Evolutionary conservation across 2,888 invertebrate species (phyloP).

Genomic region (Lathronympha strigana): DNA sequence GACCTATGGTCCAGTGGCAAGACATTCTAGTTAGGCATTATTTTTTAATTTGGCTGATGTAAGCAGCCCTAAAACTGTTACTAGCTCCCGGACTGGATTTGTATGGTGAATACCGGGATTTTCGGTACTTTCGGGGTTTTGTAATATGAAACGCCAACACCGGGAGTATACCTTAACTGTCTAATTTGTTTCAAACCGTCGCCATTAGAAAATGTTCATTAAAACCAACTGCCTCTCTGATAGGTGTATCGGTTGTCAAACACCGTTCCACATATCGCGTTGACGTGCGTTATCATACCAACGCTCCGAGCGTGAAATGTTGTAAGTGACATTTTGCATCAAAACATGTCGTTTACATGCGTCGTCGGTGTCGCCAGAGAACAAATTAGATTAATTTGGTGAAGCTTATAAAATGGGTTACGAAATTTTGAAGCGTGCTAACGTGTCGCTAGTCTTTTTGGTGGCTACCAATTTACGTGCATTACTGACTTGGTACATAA

Average conservation of each 20-base stretch:
- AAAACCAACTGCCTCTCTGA: neutral
- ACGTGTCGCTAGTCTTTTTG: neutral
- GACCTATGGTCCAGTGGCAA: no score
- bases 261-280: slow-evolving; percentile 10
- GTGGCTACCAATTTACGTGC: neutral
- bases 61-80: no score
- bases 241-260: slow-evolving; percentile 6
- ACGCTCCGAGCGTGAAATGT: slow-evolving; percentile 11
- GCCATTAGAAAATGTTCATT: neutral
- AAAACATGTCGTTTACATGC: neutral
- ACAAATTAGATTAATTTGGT: slow-evolving; percentile 3
- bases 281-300: slow-evolving; percentile 23
- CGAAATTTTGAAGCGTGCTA: no score
- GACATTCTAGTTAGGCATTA: no score
- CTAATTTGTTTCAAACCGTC: no score
- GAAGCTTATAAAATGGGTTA: neutral
- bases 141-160: no score
- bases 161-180: no score
- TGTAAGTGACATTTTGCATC: slow-evolving; percentile 18
- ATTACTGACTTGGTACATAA: neutral
- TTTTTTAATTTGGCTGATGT: no score
- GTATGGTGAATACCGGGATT: no score
- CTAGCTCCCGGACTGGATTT: no score
- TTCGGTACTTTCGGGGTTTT: no score
- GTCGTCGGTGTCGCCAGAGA: neutral